Conservation (phyloP, 2,797 vertebrate genomes). For the Halcyon smyrnensis region DNA sequence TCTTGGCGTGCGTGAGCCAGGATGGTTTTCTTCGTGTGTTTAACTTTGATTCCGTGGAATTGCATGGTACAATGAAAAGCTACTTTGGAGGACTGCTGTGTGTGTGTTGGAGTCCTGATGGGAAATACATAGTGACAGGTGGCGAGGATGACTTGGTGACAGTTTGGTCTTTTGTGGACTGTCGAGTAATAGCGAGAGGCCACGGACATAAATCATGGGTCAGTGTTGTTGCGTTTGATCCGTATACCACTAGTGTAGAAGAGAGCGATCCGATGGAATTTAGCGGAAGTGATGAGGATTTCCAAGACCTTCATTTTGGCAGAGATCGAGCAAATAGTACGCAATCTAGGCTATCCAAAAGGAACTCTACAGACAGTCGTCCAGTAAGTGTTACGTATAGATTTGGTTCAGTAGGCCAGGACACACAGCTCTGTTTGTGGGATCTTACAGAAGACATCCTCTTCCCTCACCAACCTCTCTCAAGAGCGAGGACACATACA, state of each 20-base stretch:
- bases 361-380: conserved; percentile 96
- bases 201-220: conserved; percentile 98
- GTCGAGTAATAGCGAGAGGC: conserved; percentile 93
- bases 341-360: conserved; percentile 93
- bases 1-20: conserved; percentile 94
- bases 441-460: conserved; percentile 98
- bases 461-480: conserved; percentile 95
- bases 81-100: conserved; percentile 97
- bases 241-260: conserved; percentile 95
- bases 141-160: conserved; percentile 98
- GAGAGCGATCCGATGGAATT: conserved; percentile 95
- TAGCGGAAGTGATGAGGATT: conserved; percentile 98
- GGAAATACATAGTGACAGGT: conserved; percentile 94
- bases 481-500: conserved; percentile 95
- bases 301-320: conserved; percentile 93
- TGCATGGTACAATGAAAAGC: conserved; percentile 98
- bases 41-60: conserved; percentile 94
- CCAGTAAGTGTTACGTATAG: conserved; percentile 94
- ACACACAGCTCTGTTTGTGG: conserved; percentile 97
- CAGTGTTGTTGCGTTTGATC: conserved; percentile 95
- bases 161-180: conserved; percentile 95
- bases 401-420: conserved; percentile 97
- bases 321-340: conserved; percentile 92
- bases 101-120: conserved; percentile 96
- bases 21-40: conserved; percentile 96